These are phyloP conservation scores for Anguilla megastoma DNA, from an alignment of 2,797 vertebrate genomes.

Conservation along the genomic window DNA sequence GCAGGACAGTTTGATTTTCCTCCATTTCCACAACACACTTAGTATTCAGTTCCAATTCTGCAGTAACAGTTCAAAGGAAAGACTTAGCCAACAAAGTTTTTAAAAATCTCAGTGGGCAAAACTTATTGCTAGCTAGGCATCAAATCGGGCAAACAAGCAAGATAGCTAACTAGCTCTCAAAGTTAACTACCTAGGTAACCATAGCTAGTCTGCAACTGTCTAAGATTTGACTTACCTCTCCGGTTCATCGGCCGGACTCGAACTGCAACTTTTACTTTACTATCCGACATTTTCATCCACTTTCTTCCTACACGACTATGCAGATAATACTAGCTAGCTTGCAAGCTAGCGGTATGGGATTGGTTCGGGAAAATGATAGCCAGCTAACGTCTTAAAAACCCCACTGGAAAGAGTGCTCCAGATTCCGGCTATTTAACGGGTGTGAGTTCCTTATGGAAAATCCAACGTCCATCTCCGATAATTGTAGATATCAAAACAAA, in stretches of 20 bases:
- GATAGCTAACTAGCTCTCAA: background rate
- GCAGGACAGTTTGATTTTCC: constrained; percentile 92
- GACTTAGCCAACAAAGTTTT: constrained; percentile 42
- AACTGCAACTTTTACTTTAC: constrained; percentile 97
- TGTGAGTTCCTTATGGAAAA: constrained; percentile 17
- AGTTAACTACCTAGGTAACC: constrained; percentile 13
- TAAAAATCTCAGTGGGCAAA: background rate
- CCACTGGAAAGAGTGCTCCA: constrained; percentile 27
- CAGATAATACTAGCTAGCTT: constrained; percentile 50
- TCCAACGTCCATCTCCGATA: constrained; percentile 39
- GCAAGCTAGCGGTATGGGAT: constrained; percentile 30
- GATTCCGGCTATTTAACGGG: constrained; percentile 26
- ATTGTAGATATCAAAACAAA: constrained; percentile 35
- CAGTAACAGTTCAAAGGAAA: constrained; percentile 55
- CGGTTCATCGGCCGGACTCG: constrained; percentile 96
- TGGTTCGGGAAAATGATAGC: constrained; percentile 32
- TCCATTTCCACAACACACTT: constrained; percentile 99
- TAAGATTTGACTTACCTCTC: constrained; percentile 79
- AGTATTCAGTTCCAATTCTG: constrained; percentile 95
- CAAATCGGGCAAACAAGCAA: constrained; percentile 16
- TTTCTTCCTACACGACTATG: constrained; percentile 55
- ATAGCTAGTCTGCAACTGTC: background rate
- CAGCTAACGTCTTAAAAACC: constrained; percentile 30
- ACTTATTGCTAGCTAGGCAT: constrained; percentile 3
- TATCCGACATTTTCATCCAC: constrained; percentile 90